Evolutionary conservation across 2,113 vertebrate species (phyloP), one percentile per base, ranked within the genome.

Genomic region (Perognathus longimembris): DNA sequence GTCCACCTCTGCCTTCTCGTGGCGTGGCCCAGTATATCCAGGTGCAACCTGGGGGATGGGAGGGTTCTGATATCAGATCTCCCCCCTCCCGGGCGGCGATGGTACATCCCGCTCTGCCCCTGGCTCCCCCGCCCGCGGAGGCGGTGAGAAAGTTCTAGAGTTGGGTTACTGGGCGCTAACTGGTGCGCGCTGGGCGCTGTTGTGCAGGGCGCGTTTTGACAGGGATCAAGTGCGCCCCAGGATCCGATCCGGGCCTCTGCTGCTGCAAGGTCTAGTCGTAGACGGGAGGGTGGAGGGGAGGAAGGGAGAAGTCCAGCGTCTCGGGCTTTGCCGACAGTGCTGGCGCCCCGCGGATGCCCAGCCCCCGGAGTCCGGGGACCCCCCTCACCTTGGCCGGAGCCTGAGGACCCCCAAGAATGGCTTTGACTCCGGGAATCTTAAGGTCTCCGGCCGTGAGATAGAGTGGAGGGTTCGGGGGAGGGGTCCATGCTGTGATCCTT

Each of bases 71-170:
- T 5, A 6, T 30, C 7, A 0, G 18, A 21, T 3, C 3, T 24
- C 17, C 54, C 32, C 78, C 93, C 95, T 45, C 86, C 61, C 50
- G 34, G 8, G 69, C 74, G 18, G 42, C 61, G 45, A 88, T 95
- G 95, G 94, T 94, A 78, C 50, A 70, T 78, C 38, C 94, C 92
- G 38, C 90, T 91, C 82, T 89, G 85, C 18, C n/a, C 1, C 64
- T 50, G 4, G 64, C 78, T 34, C 28, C 79, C 93, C 95, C 95
- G 54, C 96, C 94, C 83, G 67, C 32, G 1, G 85, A 66, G 76
- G 95, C 95, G 95, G 88, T n/a, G 95, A 82, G 36, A 92, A 93
- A 96, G 96, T 96, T 93, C 40, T 0, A 30, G 95, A 92, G 93
- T 94, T 96, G 90, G 74, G 36, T 88, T 96, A 89, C 94, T 95